Evolutionary conservation across 92 coral and sea anemone genomes (phyloP), one percentile per base, ranked within the genome.

Genomic region (Hydrozoanthus gracilis): DNA sequence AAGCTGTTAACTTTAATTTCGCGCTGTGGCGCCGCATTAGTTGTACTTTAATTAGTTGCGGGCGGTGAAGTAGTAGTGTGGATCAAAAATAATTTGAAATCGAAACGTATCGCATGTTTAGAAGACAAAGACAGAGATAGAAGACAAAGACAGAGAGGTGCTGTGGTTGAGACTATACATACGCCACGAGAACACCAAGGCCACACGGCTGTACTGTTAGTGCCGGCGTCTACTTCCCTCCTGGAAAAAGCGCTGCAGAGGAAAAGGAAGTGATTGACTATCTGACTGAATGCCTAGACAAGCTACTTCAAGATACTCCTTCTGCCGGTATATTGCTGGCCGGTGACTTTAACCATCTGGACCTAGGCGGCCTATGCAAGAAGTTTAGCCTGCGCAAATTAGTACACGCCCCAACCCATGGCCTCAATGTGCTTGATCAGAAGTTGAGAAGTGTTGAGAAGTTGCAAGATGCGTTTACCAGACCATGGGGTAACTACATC

Each of bases 181-280:
- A n/a, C 12, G 89, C 91, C 67, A 50, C 49, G n/a, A 88, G 91
- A 88, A 64, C 72, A 44, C 91, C 89, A 47, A 20, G 90, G 56
- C 90, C 91, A 0, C 73, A 69, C 55, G 84, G 91, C 83, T 88
- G 89, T 56, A 84, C 84, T 27, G 48, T 87, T 16, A 9, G 44
- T 60, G 89, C 89, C 44, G 88, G 91, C 61, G 55, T 88, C 51
- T 88, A 88, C 58, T 88, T 83, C 52, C 89, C 90, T 61, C 89
- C 71, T 84, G 89, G 91, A 44, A 88, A 88, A 73, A 70, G 70
- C 71, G 88, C 78, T 49, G 91, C n/a, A 56, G 89, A 88, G 71
- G 68, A 88, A 72, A 88, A 84, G 73, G 89, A 84, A n/a, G 84
- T 84, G 89, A 88, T 55, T 44, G 89, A 88, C 39, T 88, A 88